Evolutionary conservation across 2,797 vertebrate genomes (phyloP).

Genomic region (Alcedo quadribrachys): DNA sequence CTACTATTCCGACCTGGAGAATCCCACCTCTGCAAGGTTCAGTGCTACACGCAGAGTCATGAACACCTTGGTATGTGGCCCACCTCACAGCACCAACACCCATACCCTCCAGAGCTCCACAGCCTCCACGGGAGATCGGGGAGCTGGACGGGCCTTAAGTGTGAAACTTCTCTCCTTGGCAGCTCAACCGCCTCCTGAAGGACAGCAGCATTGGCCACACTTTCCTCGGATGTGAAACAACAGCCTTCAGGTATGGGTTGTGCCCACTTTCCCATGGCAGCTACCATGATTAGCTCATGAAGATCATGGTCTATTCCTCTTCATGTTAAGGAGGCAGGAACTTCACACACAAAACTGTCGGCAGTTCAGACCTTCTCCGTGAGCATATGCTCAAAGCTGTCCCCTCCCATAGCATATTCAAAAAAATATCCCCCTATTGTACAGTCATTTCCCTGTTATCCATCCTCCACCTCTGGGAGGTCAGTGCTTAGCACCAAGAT

Average conservation of each 20-base stretch:
- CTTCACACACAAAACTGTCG: too few species aligned
- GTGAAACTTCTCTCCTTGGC: background rate
- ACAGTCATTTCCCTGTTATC: too few species aligned
- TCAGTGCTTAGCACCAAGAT: too few species aligned
- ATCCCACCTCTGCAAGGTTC: background rate
- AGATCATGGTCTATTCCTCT: too few species aligned
- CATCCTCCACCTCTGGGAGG: too few species aligned
- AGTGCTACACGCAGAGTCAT: background rate
- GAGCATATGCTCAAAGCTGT: too few species aligned
- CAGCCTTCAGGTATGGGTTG: conserved; percentile 19
- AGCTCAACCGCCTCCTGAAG: conserved; percentile 40
- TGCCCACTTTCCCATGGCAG: rapidly evolving
- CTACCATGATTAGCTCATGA: rapidly evolving
- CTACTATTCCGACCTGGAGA: background rate
- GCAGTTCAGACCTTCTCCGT: too few species aligned
- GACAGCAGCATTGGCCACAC: background rate
- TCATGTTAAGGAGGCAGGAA: too few species aligned
- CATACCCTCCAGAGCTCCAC: background rate
- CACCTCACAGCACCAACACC: too few species aligned
- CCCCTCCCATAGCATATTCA: too few species aligned
- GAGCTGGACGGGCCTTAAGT: background rate
- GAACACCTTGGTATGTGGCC: background rate
- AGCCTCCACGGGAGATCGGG: background rate
- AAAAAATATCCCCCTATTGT: too few species aligned
- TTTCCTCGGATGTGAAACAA: conserved; percentile 3